phyloP scores from a whole-genome alignment of 2,797 vertebrate genomes.

The Sebastes diploproa region DNA sequence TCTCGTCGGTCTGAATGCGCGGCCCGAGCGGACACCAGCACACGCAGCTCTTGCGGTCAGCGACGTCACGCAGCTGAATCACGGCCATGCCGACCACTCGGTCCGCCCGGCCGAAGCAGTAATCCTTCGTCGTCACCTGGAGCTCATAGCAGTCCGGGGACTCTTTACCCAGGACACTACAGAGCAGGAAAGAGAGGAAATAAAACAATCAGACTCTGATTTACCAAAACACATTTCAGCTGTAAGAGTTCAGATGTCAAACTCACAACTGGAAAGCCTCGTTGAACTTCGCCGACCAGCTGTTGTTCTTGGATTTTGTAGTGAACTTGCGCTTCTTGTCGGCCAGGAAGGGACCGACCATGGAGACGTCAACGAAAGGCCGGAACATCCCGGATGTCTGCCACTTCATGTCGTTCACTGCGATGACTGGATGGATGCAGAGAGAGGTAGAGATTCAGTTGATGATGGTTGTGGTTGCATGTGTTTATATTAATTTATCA shows the following conservation, averaged over 20 bases:
- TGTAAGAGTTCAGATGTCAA: background rate
- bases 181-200: background rate
- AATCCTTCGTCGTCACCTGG: slow-evolving; percentile 95
- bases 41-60: slow-evolving; percentile 91
- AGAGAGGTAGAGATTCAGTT: background rate
- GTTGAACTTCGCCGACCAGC: slow-evolving; percentile 96
- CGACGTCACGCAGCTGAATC: slow-evolving; percentile 91
- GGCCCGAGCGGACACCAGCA: slow-evolving; percentile 95
- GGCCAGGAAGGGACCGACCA: slow-evolving; percentile 91
- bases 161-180: slow-evolving; percentile 91
- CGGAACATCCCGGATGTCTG: slow-evolving; percentile 97
- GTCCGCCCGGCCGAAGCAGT: slow-evolving; percentile 97
- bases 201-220: background rate
- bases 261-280: slow-evolving; percentile 98
- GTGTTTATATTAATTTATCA: background rate
- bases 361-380: slow-evolving; percentile 93
- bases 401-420: slow-evolving; percentile 97
- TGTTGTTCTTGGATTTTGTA: slow-evolving; percentile 98
- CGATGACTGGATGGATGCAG: slow-evolving; percentile 85
- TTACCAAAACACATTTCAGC: background rate
- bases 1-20: slow-evolving; percentile 89
- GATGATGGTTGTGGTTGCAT: background rate
- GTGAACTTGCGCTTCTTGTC: slow-evolving; percentile 97
- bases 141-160: slow-evolving; percentile 92
- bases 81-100: slow-evolving; percentile 91